Conservation (phyloP, 1,140 invertebrate genomes). For the Pollicipes pollicipes region DNA sequence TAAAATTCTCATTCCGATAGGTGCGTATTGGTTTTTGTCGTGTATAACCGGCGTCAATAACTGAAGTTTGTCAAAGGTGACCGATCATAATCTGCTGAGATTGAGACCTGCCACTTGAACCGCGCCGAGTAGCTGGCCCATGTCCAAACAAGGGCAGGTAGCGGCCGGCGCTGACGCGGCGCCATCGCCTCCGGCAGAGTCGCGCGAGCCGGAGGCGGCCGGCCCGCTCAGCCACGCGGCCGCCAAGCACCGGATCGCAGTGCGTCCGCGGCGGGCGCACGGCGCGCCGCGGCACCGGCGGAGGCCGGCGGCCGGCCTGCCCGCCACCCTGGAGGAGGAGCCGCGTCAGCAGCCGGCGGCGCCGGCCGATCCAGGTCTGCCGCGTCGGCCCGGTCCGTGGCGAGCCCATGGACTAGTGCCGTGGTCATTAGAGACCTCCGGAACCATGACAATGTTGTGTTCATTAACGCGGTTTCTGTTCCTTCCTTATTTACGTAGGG, state of each 20-base stretch:
- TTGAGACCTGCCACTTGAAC: neutral
- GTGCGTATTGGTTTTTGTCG: no score
- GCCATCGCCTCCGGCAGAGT: neutral
- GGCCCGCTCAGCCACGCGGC: slow-evolving; percentile 51
- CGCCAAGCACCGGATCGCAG: slow-evolving; percentile 53
- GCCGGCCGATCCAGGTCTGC: no score
- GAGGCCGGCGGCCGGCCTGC: slow-evolving; percentile 34
- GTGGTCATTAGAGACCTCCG: no score
- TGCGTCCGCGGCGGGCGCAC: slow-evolving; percentile 50
- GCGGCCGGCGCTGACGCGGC: no score
- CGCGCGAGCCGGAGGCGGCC: slow-evolving; percentile 22
- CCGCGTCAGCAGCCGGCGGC: neutral
- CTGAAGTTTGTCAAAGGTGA: slow-evolving; percentile 16
- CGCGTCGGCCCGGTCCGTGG: no score
- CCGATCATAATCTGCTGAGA: no score
- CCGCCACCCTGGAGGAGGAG: slow-evolving; percentile 50
- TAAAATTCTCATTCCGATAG: neutral
- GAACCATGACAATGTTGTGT: neutral
- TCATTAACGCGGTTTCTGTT: no score
- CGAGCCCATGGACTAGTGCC: no score
- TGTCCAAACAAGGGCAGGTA: no score
- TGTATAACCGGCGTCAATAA: slow-evolving; percentile 20
- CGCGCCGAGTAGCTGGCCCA: no score
- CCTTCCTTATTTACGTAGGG: no score
- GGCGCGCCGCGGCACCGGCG: slow-evolving; percentile 42